phyloP scores from a whole-genome alignment of 2,888 invertebrate species.

The Netelia fuscicornis region DNA sequence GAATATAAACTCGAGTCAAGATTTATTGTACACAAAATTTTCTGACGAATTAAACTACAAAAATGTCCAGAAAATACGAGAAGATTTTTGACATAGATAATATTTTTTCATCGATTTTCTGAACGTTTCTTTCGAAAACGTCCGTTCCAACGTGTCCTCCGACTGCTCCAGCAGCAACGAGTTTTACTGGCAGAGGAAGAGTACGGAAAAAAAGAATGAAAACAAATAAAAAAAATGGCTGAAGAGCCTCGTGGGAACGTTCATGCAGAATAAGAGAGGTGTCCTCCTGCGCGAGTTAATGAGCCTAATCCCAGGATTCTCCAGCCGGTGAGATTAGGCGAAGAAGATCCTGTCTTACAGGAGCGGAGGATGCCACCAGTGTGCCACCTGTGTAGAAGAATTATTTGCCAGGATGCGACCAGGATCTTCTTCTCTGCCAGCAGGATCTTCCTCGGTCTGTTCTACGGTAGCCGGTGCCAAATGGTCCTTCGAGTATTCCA shows the following conservation, averaged over 20 bases:
- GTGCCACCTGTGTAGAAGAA: slow-evolving; percentile 55
- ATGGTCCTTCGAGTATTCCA: slow-evolving; percentile 33
- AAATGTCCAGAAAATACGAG: background rate
- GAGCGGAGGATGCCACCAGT: slow-evolving; percentile 58
- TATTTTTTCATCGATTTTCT: background rate
- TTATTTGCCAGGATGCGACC: slow-evolving; percentile 9
- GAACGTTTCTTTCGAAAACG: background rate
- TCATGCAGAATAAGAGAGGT: slow-evolving; percentile 54
- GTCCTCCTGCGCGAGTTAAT: slow-evolving; percentile 79
- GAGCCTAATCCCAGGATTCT: slow-evolving; percentile 81
- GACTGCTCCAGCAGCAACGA: slow-evolving; percentile 38
- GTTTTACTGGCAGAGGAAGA: slow-evolving; percentile 56
- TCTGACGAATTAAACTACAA: background rate
- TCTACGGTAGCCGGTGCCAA: background rate
- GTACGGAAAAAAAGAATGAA: slow-evolving; percentile 43
- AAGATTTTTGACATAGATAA: background rate
- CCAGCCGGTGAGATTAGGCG: slow-evolving; percentile 77
- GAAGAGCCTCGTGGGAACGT: slow-evolving; percentile 73
- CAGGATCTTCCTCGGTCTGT: slow-evolving; percentile 20
- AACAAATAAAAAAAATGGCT: slow-evolving; percentile 45
- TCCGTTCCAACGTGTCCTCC: slow-evolving; percentile 10
- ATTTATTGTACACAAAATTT: background rate
- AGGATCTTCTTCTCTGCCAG: slow-evolving; percentile 2
- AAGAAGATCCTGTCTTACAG: slow-evolving; percentile 73
- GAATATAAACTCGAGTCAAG: background rate